Conservation (phyloP, 1,140 invertebrate species). For the Aporrectodea caliginosa region DNA sequence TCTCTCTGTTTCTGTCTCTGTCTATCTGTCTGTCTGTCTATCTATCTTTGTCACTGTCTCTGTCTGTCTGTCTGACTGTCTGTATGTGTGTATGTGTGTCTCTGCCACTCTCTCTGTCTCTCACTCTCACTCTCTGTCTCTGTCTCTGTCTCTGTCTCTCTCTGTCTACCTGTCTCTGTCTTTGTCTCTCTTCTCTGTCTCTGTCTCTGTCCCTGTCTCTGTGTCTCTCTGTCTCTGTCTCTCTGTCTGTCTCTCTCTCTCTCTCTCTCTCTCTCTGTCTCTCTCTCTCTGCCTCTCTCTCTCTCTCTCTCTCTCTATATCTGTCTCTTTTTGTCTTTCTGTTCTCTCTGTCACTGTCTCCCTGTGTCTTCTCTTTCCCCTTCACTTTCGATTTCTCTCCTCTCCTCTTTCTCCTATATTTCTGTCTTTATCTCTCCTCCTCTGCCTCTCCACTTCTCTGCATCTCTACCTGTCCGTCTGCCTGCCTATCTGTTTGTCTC, state of each 20-base stretch:
- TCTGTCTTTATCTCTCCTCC: neutral
- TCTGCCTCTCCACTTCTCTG: neutral
- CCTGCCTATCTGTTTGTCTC: neutral
- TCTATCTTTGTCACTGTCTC: neutral
- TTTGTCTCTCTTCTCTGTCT: neutral
- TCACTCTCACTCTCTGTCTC: too few species aligned
- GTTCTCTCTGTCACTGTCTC: neutral
- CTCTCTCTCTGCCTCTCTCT: conserved; percentile 12
- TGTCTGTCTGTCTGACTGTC: neutral
- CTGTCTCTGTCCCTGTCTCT: neutral
- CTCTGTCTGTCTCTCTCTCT: conserved; percentile 15
- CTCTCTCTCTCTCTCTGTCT: conserved; percentile 15
- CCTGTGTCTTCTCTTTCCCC: neutral
- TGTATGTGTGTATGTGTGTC: too few species aligned
- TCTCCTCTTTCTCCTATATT: neutral
- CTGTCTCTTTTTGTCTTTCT: neutral
- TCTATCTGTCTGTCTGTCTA: too few species aligned
- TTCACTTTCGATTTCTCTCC: neutral
- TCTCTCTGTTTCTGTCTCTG: too few species aligned
- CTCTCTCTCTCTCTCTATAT: conserved; percentile 13
- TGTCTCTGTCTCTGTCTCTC: too few species aligned
- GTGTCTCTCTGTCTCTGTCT: neutral
- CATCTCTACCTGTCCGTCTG: neutral
- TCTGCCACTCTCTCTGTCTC: too few species aligned
- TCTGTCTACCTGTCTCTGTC: too few species aligned